Base-by-base conservation (phyloP, 2,888 invertebrate species). In the Trichopoda pennipes region DNA sequence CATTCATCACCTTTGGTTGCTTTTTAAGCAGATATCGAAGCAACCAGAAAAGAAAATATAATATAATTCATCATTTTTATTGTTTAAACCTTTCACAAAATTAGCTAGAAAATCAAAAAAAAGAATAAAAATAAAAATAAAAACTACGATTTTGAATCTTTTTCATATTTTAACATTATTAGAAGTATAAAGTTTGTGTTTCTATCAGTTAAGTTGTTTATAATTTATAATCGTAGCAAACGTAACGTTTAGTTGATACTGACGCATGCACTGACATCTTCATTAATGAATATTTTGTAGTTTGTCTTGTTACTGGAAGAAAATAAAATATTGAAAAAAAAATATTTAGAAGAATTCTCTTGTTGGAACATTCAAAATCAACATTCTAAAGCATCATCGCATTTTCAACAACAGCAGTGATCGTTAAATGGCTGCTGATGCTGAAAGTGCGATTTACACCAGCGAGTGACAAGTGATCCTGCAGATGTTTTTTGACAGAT, bases 391-490 rank as follows among this genome's bases (percentile, higher is more conserved):
- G 38, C 66, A 58, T 53, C 69, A 47, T 35, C 53, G 12, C 12
- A 55, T 21, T 76, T 58, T 38, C 21, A 66, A 32, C 49, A 56
- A 16, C 61, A 69, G 42, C 80, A 55, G 38, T 66, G 4, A 21
- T 55, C 42, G 16, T 14, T n/a, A 44, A 14, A 44, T 44, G 6
- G 42, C 38, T 44, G 16, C n/a, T 44, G n/a, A 44, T 44, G n/a
- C 1, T n/a, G n/a, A n/a, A 44, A 44, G n/a, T n/a, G 14, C 55
- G 70, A 49, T 64, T 66, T 63, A 60, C 63, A 64, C 69, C 63
- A 78, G 23, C 77, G 56, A 63, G 86, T 89, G 90, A 89, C 89
- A 89, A 89, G 90, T 89, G 89, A 87, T 86, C 84, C 86, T 86
- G 85, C 84, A 85, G 85, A 88, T 87, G 85, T 80, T 82, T 87